These are phyloP conservation scores for Hypercompe scribonia DNA, from an alignment of 2,888 invertebrate genomes.

Conservation along the genomic window DNA sequence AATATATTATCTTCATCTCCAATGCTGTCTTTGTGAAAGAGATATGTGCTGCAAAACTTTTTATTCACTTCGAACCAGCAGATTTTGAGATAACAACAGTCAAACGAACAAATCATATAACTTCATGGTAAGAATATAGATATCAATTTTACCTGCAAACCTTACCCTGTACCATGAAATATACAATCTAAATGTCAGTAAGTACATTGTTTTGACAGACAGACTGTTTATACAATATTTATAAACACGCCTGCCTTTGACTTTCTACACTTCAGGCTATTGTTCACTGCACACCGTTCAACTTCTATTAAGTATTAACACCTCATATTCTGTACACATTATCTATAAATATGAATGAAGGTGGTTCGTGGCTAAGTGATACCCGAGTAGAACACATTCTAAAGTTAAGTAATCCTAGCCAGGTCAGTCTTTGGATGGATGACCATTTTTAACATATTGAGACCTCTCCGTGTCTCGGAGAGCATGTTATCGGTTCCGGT, in stretches of 20 bases:
- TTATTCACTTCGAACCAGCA: neutral
- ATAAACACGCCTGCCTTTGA: slow-evolving; percentile 31
- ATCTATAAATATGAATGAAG: neutral
- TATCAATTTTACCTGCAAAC: slow-evolving; percentile 16
- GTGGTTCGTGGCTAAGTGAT: neutral
- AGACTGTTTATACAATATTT: slow-evolving; percentile 46
- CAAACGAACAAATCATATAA: neutral
- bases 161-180: slow-evolving; percentile 27
- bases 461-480: too few species aligned
- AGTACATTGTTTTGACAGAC: slow-evolving; percentile 47
- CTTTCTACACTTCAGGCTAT: slow-evolving; percentile 19
- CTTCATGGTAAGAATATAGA: neutral
- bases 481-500: too few species aligned
- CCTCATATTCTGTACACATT: neutral
- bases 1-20: neutral
- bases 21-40: neutral
- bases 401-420: too few species aligned
- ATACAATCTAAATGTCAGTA: slow-evolving; percentile 45
- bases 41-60: neutral
- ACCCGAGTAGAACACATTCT: too few species aligned
- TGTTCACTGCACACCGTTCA: slow-evolving; percentile 19
- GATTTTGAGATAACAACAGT: neutral
- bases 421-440: too few species aligned
- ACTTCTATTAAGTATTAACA: slow-evolving; percentile 6
- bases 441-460: too few species aligned